phyloP scores from a whole-genome alignment of 2,888 invertebrate species.

The Plemyria rubiginata region DNA sequence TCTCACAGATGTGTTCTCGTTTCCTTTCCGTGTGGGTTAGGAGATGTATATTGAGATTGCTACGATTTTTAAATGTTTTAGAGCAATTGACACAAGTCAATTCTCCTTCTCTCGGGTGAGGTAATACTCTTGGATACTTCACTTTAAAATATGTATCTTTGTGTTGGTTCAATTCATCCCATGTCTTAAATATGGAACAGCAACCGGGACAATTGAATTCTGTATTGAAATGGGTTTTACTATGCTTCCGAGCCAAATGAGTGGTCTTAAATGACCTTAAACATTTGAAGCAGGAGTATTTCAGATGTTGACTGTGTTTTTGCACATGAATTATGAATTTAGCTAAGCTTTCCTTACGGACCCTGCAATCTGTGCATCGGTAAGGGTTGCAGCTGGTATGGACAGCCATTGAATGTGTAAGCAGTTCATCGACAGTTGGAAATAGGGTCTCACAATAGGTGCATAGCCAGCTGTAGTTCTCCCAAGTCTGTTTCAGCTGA shows the following conservation, averaged over 20 bases:
- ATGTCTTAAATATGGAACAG: constrained; percentile 52
- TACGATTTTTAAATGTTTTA: constrained; percentile 59
- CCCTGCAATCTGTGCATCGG: constrained; percentile 86
- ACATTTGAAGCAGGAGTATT: constrained; percentile 73
- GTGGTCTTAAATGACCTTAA: constrained; percentile 51
- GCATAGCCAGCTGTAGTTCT: constrained; percentile 67
- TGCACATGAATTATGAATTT: constrained; percentile 80
- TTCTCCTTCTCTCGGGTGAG: constrained; percentile 19
- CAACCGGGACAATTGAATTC: constrained; percentile 63
- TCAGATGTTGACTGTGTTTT: constrained; percentile 85
- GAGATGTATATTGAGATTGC: constrained; percentile 71
- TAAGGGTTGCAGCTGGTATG: constrained; percentile 86
- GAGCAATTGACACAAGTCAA: constrained; percentile 60
- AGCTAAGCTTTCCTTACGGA: constrained; percentile 58
- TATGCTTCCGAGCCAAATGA: constrained; percentile 50
- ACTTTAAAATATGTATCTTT: constrained; percentile 50
- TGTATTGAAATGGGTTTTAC: constrained; percentile 46
- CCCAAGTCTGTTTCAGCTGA: constrained; percentile 63
- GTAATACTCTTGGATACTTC: constrained; percentile 44
- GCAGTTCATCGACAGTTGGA: constrained; percentile 65
- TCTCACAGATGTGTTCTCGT: constrained; percentile 65
- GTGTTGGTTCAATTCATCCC: constrained; percentile 57
- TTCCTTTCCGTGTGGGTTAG: constrained; percentile 83
- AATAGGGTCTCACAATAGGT: constrained; percentile 65
- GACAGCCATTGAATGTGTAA: constrained; percentile 83